A percentile compares a stretch with the other conserved stretches of the same genome.
Conservation (phyloP, 2,113 vertebrate species). For the Psettodes erumei region DNA sequence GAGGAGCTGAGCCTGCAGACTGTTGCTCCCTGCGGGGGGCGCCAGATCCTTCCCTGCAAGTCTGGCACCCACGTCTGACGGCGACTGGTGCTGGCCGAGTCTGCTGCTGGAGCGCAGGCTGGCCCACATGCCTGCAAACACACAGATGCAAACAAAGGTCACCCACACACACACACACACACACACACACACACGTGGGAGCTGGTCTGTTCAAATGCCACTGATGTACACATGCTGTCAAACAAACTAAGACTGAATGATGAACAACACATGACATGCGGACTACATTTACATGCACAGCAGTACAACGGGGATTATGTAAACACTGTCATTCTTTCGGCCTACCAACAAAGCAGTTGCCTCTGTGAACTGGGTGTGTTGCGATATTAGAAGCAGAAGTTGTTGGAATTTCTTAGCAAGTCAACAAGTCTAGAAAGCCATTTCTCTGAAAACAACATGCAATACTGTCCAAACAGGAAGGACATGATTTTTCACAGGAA, state of each 20-base stretch:
- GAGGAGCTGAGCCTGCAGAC: constrained; percentile 91
- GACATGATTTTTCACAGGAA: constrained; percentile 52
- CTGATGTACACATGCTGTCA: constrained; percentile 59
- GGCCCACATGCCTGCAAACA: constrained; percentile 92
- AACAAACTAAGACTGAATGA: constrained; percentile 59
- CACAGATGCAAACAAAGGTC: constrained; percentile 48
- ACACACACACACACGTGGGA: constrained; percentile 9
- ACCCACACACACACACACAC: constrained; percentile 15
- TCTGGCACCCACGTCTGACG: constrained; percentile 87
- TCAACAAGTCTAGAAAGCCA: constrained; percentile 58
- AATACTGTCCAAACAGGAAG: constrained; percentile 38
- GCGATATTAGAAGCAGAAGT: constrained; percentile 69
- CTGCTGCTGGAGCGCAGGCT: constrained; percentile 95
- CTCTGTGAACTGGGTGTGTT: constrained; percentile 19
- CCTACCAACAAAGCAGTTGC: constrained; percentile 39
- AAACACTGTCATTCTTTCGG: constrained; percentile 57
- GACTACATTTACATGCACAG: constrained; percentile 65
- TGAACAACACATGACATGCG: constrained; percentile 62
- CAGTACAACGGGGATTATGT: constrained; percentile 44
- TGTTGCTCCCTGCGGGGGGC: constrained; percentile 86
- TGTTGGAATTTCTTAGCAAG: constrained; percentile 54
- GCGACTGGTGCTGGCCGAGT: constrained; percentile 84
- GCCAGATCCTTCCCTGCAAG: constrained; percentile 90
- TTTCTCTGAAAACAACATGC: constrained; percentile 61
- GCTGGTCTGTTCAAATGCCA: constrained; percentile 25